A percentile compares a stretch with the other conserved stretches of the same genome.
phyloP scores from a whole-genome alignment of 92 coral and sea anemone genomes.

The Phymanthus crucifer region DNA sequence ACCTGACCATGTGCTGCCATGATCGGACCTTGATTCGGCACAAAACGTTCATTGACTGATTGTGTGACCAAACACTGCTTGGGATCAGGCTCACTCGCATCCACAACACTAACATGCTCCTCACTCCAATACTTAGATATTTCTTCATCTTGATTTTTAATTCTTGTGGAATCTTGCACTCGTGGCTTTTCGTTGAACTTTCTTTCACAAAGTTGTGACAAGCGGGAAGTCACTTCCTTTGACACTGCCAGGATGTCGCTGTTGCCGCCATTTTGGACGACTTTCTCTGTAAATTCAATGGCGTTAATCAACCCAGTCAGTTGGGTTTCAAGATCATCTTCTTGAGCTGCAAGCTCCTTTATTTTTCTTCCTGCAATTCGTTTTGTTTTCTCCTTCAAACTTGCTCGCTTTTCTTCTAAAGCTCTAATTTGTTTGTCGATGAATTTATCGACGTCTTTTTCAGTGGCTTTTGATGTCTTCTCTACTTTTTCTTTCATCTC shows the following conservation, averaged over 20 bases:
- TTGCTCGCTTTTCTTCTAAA: constrained; percentile 24
- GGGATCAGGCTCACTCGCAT: background rate
- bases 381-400: too few relatives aligned
- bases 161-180: background rate
- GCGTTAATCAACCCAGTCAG: constrained; percentile 1
- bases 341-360: too few relatives aligned
- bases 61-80: background rate
- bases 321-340: background rate
- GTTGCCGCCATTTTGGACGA: background rate
- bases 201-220: background rate
- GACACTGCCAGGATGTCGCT: background rate
- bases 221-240: background rate
- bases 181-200: background rate
- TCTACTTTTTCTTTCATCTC: background rate
- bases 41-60: background rate
- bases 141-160: background rate
- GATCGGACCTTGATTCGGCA: background rate
- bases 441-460: constrained; percentile 1
- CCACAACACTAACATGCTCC: background rate
- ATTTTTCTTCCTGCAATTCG: background rate
- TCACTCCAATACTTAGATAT: background rate
- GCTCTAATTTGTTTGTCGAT: constrained; percentile 9
- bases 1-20: background rate
- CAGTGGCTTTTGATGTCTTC: background rate
- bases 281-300: constrained; percentile 1